Percentiles rank a stretch among this genome's conserved stretches.
Evolutionary conservation across 2,797 vertebrate species (phyloP).

Genomic region (Taenioides sp.): DNA sequence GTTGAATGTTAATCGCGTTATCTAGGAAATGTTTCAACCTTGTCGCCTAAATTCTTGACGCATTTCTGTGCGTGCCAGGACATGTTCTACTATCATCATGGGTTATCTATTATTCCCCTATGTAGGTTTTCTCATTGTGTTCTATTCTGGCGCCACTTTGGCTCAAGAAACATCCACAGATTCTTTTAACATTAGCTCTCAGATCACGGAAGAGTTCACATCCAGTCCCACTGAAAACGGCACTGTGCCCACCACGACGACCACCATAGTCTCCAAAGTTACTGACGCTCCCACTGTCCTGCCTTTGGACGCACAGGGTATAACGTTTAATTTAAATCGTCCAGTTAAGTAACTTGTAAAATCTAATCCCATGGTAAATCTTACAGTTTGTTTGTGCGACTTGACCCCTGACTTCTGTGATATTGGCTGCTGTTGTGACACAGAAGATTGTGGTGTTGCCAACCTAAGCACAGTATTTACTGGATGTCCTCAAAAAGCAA

Average conservation of each 20-base stretch:
- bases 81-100: constrained; percentile 49
- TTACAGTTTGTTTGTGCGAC: constrained; percentile 75
- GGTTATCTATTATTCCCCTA: constrained; percentile 12
- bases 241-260: not conserved
- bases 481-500: constrained; percentile 53
- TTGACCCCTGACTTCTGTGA: constrained; percentile 77
- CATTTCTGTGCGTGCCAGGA: not conserved
- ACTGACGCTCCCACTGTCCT: constrained; percentile 22
- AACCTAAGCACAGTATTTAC: constrained; percentile 73
- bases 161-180: not conserved
- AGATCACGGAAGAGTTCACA: not conserved
- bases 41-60: not conserved
- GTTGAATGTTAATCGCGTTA: not conserved
- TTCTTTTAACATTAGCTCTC: constrained; percentile 7
- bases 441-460: constrained; percentile 64
- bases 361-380: not conserved
- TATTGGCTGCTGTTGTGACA: constrained; percentile 81
- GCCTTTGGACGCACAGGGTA: constrained; percentile 38
- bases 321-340: not conserved
- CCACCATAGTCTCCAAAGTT: not conserved
- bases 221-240: constrained; percentile 9
- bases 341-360: not conserved
- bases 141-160: constrained; percentile 19
- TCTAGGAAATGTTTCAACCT: not conserved
- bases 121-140: constrained; percentile 20